These are phyloP conservation scores for Entomyzon cyanotis DNA, from an alignment of 2,113 vertebrate genomes.

Conservation along the genomic window DNA sequence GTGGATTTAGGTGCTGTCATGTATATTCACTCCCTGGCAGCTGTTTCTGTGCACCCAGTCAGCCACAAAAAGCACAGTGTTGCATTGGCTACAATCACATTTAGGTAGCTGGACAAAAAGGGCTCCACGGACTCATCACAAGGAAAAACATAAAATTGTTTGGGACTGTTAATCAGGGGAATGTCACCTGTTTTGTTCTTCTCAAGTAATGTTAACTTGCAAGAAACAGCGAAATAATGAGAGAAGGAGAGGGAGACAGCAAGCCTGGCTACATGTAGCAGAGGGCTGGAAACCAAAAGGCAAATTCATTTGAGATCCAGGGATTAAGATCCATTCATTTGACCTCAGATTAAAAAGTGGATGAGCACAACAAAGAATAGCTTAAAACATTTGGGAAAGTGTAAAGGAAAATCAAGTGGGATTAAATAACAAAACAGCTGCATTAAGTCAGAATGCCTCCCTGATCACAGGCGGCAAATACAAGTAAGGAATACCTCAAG, in stretches of 20 bases:
- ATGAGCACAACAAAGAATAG: conserved; percentile 32
- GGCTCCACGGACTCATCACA: not conserved
- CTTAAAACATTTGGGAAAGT: conserved; percentile 53
- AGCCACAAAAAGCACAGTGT: not conserved
- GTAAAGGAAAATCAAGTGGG: conserved; percentile 20
- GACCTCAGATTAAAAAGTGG: conserved; percentile 24
- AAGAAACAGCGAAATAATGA: not conserved
- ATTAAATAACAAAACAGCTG: conserved; percentile 43
- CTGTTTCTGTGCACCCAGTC: not conserved
- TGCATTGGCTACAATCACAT: not conserved
- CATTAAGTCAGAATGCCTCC: not conserved
- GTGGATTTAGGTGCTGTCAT: not conserved
- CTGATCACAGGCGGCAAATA: not conserved
- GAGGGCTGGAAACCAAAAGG: not conserved
- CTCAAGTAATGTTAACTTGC: not conserved
- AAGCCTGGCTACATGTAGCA: not conserved
- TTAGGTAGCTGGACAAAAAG: not conserved
- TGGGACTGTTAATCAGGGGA: not conserved
- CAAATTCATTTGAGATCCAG: conserved; percentile 6
- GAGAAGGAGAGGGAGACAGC: not conserved
- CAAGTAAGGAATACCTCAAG: not conserved
- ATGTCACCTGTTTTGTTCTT: not conserved
- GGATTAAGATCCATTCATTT: conserved; percentile 30
- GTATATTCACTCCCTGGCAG: not conserved
- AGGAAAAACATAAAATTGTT: not conserved